These are phyloP conservation scores for Myioborus melanocephalus DNA, from an alignment of 2,797 vertebrate genomes.

Conservation along the genomic window DNA sequence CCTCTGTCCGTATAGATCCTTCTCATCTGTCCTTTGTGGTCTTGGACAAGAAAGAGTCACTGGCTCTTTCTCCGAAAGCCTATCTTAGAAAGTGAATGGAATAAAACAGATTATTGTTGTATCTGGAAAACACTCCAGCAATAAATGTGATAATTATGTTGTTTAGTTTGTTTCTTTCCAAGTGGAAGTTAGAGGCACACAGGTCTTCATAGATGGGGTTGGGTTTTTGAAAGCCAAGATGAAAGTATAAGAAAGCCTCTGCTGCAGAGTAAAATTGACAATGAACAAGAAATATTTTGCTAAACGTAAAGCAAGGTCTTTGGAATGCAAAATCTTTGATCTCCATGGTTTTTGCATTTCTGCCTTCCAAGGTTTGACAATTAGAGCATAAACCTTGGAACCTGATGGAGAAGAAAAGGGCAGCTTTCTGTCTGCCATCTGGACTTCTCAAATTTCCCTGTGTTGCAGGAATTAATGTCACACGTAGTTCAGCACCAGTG, in stretches of 20 bases:
- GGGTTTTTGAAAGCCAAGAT: background rate
- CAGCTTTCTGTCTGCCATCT: background rate
- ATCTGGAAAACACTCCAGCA: background rate
- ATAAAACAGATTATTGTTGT: background rate
- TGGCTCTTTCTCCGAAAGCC: background rate
- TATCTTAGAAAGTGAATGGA: background rate
- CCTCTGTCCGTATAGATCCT: fast-evolving
- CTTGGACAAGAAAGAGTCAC: background rate
- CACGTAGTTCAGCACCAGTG: background rate
- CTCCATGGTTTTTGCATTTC: background rate
- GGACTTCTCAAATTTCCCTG: background rate
- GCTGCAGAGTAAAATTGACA: background rate
- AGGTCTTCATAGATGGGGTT: background rate
- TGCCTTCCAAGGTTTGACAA: background rate
- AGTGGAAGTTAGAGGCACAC: background rate
- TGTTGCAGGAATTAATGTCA: background rate
- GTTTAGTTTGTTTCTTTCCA: background rate
- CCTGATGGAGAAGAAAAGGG: background rate
- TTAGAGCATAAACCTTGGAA: background rate
- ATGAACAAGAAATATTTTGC: background rate
- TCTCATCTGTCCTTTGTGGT: background rate
- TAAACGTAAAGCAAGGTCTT: background rate
- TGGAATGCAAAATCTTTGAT: background rate
- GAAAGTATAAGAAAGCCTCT: background rate
- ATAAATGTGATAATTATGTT: background rate